Conservation (phyloP, 2,888 invertebrate species). For the Bellardia pandia region DNA sequence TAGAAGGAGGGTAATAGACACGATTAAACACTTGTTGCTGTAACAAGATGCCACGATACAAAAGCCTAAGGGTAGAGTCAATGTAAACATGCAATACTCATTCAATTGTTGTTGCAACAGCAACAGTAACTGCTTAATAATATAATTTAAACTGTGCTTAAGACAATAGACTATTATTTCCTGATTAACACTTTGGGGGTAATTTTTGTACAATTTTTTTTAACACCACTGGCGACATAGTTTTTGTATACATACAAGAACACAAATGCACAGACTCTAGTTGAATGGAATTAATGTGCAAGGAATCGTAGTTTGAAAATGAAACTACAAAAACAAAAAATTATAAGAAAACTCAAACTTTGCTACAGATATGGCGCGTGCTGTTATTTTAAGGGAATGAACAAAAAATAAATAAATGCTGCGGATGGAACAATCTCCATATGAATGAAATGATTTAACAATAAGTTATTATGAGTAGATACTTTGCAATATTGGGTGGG, state of each 20-base stretch:
- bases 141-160: constrained; percentile 55
- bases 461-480: constrained; percentile 45
- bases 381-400: constrained; percentile 49
- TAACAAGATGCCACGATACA: constrained; percentile 23
- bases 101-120: constrained; percentile 24
- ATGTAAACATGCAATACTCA: constrained; percentile 46
- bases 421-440: constrained; percentile 68
- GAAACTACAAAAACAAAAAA: constrained; percentile 7
- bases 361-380: constrained; percentile 53
- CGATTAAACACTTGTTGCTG: constrained; percentile 66
- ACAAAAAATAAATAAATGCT: constrained; percentile 27
- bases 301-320: constrained; percentile 41
- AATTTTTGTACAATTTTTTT: constrained; percentile 62
- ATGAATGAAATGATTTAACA: constrained; percentile 66
- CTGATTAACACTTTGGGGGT: constrained; percentile 83
- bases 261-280: constrained; percentile 1
- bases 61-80: constrained; percentile 51
- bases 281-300: constrained; percentile 30
- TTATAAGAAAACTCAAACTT: not conserved
- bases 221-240: constrained; percentile 78
- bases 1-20: constrained; percentile 53
- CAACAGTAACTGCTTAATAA: constrained; percentile 46
- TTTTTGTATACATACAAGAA: not conserved
- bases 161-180: constrained; percentile 76
- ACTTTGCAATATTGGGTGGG: constrained; percentile 39